Percentiles rank a stretch among this genome's conserved stretches.
These are phyloP conservation scores for Hycleus phaleratus DNA, from an alignment of 1,140 invertebrate genomes.

Conservation along the genomic window DNA sequence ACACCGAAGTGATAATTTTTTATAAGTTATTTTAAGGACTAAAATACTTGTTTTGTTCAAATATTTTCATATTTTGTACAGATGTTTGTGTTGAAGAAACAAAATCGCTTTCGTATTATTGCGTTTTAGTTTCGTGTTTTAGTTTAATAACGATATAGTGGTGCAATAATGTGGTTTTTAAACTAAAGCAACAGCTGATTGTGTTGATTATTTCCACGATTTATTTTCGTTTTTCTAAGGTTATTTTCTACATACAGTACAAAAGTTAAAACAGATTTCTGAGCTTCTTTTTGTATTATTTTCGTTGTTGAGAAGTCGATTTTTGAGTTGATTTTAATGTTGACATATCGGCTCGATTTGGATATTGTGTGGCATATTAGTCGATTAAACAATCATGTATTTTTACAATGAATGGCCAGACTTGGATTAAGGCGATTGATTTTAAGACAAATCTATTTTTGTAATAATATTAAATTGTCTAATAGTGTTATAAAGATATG, in stretches of 20 bases:
- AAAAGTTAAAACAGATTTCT: conserved; percentile 15
- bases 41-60: conserved; percentile 32
- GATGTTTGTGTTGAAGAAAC: background rate
- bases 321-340: conserved; percentile 17
- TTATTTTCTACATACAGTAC: conserved; percentile 15
- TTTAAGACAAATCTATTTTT: conserved; percentile 35
- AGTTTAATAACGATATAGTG: conserved; percentile 10
- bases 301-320: background rate
- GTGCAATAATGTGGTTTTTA: conserved; percentile 15
- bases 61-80: conserved; percentile 10
- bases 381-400: background rate
- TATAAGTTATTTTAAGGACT: conserved; percentile 22
- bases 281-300: conserved; percentile 2
- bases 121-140: conserved; percentile 12
- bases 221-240: conserved; percentile 13
- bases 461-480: conserved; percentile 14
- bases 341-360: conserved; percentile 19
- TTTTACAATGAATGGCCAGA: background rate
- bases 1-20: conserved; percentile 29
- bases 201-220: conserved; percentile 14
- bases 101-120: background rate
- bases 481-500: conserved; percentile 31
- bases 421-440: background rate
- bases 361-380: background rate
- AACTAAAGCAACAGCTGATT: conserved; percentile 16